Percentiles rank a stretch among this genome's conserved stretches.
Conservation (phyloP, 1,140 invertebrate genomes). For the Drosophila simulans region DNA sequence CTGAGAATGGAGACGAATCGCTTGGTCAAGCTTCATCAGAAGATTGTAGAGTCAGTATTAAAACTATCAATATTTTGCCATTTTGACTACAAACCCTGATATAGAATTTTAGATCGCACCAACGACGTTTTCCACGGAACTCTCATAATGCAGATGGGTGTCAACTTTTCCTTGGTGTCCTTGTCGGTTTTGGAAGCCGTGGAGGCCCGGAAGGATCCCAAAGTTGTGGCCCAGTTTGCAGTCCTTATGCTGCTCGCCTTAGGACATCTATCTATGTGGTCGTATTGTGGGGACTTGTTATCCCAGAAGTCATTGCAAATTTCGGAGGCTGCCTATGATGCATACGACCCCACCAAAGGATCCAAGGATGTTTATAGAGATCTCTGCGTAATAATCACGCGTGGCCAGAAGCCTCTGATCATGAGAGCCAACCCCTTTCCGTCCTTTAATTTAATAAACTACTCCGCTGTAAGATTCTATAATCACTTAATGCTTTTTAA, state of each 20-base stretch:
- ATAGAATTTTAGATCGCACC: constrained; percentile 33
- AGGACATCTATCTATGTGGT: constrained; percentile 42
- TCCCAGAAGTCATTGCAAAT: constrained; percentile 38
- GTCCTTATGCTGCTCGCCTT: constrained; percentile 42
- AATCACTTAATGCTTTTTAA: background rate
- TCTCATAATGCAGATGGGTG: constrained; percentile 42
- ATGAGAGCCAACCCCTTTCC: constrained; percentile 46
- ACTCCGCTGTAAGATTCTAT: constrained; percentile 28
- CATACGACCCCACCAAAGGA: constrained; percentile 15
- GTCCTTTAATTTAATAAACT: constrained; percentile 44
- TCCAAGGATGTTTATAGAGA: constrained; percentile 13
- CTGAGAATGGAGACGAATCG: constrained; percentile 3
- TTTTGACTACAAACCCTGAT: too few species aligned
- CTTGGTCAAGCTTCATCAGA: constrained; percentile 30
- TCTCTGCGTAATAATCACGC: constrained; percentile 32
- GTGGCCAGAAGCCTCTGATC: constrained; percentile 24
- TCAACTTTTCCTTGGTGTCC: constrained; percentile 30
- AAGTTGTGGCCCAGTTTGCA: constrained; percentile 30
- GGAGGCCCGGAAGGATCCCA: constrained; percentile 26
- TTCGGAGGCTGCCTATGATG: constrained; percentile 34
- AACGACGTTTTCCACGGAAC: constrained; percentile 48
- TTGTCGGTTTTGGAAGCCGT: constrained; percentile 45
- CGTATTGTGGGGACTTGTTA: constrained; percentile 33
- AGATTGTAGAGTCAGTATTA: constrained; percentile 23
- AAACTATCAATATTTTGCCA: too few species aligned